Conservation (phyloP, 1,140 invertebrate genomes). For the Heliconius melpomene region DNA sequence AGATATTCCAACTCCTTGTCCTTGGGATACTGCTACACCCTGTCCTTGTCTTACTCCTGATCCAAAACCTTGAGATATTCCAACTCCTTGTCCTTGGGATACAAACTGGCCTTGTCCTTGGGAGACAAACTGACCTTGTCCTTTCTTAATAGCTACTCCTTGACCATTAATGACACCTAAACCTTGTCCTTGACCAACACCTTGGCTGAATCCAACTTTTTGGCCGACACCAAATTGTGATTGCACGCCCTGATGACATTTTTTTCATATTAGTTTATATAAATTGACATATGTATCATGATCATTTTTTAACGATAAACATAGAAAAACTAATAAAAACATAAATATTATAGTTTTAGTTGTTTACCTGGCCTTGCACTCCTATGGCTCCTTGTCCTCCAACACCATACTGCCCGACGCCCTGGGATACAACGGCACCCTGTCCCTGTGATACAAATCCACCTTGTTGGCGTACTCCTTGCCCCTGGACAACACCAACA, state of each 20-base stretch:
- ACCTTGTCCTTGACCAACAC: conserved; percentile 1
- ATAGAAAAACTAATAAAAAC: not conserved
- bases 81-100: not conserved
- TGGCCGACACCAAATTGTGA: not conserved
- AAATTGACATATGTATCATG: not conserved
- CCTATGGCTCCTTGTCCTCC: not conserved
- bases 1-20: conserved; percentile 12
- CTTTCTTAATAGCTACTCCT: not conserved
- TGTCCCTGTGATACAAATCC: conserved; percentile 34
- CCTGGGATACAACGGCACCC: conserved; percentile 24
- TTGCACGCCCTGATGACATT: not conserved
- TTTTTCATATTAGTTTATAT: not conserved
- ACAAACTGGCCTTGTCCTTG: conserved; percentile 11
- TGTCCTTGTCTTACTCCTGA: conserved; percentile 8
- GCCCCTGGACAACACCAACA: conserved; percentile 15
- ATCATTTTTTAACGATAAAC: no score
- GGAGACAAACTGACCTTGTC: conserved; percentile 2
- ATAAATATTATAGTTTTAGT: not conserved
- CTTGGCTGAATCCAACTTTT: not conserved
- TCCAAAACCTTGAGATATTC: conserved; percentile 23
- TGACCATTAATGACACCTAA: not conserved
- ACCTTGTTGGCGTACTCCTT: conserved; percentile 36
- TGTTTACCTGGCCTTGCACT: not conserved
- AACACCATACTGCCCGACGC: conserved; percentile 20
- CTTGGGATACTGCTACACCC: conserved; percentile 5